phyloP scores from a whole-genome alignment of 2,113 vertebrate genomes.

The Casuarius casuarius region DNA sequence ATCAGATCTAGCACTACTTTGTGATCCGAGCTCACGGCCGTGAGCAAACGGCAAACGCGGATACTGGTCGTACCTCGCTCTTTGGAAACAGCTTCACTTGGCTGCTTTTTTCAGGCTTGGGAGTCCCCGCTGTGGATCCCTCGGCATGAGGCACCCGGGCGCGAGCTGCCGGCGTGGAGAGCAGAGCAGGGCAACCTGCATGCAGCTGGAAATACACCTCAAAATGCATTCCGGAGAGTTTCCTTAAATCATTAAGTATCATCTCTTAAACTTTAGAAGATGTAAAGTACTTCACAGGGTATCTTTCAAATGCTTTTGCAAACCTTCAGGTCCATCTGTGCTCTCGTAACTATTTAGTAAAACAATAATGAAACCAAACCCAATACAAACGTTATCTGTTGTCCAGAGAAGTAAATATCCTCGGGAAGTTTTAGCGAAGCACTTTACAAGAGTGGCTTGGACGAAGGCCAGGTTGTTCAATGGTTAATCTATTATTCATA shows the following conservation, averaged over 20 bases:
- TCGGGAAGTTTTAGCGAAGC: slow-evolving; percentile 73
- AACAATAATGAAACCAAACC: slow-evolving; percentile 46
- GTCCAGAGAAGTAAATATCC: slow-evolving; percentile 78
- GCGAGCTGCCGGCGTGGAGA: neutral
- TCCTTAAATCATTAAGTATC: slow-evolving; percentile 55
- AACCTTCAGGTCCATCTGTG: slow-evolving; percentile 26
- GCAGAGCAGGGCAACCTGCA: neutral
- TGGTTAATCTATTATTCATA: slow-evolving; percentile 83
- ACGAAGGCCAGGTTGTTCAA: slow-evolving; percentile 71
- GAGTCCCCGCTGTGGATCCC: neutral
- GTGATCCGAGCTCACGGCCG: neutral
- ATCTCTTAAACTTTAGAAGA: slow-evolving; percentile 29
- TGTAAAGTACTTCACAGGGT: slow-evolving; percentile 33
- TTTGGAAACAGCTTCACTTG: neutral
- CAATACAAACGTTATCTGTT: slow-evolving; percentile 58
- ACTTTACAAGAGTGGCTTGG: slow-evolving; percentile 80
- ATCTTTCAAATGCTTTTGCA: slow-evolving; percentile 19
- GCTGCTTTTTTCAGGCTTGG: slow-evolving; percentile 6
- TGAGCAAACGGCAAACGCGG: neutral
- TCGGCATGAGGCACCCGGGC: neutral
- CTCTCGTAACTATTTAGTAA: slow-evolving; percentile 42
- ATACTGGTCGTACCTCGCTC: neutral
- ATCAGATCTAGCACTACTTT: neutral
- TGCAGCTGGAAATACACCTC: slow-evolving; percentile 10
- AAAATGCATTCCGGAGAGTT: slow-evolving; percentile 29